Percentiles rank a stretch among this genome's conserved stretches.
Evolutionary conservation across 1,140 invertebrate genomes (phyloP).

Genomic region (Lamellibrachia luymesi): DNA sequence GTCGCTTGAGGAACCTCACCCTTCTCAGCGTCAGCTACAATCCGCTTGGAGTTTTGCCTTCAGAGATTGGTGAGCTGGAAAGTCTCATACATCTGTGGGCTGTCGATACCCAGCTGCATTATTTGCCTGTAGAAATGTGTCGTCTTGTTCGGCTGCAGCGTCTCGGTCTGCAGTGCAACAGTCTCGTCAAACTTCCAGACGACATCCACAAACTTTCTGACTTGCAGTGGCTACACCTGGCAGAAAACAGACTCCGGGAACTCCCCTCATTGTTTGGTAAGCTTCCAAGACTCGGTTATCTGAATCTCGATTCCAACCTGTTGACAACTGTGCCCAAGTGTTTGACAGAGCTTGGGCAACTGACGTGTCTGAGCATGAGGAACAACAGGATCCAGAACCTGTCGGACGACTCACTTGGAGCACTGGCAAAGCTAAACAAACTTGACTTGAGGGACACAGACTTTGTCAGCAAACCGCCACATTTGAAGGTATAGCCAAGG

Average conservation of each 20-base stretch:
- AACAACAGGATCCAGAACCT: conserved; percentile 38
- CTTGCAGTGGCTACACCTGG: conserved; percentile 46
- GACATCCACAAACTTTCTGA: conserved; percentile 37
- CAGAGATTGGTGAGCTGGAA: conserved; percentile 41
- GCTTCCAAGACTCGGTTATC: conserved; percentile 39
- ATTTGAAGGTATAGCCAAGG: conserved; percentile 44
- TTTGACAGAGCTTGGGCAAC: conserved; percentile 34
- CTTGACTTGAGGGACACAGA: conserved; percentile 48
- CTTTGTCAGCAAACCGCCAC: conserved; percentile 37
- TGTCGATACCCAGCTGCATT: conserved; percentile 40
- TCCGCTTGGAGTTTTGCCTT: conserved; percentile 38
- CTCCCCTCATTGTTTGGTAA: conserved; percentile 40
- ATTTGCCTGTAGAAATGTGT: conserved; percentile 44
- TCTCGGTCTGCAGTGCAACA: conserved; percentile 44
- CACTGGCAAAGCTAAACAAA: conserved; percentile 41
- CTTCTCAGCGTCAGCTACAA: conserved; percentile 48
- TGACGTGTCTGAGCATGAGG: conserved; percentile 41
- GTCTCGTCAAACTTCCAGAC: conserved; percentile 36
- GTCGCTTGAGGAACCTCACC: conserved; percentile 39
- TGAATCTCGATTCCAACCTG: conserved; percentile 46
- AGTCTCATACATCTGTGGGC: conserved; percentile 46
- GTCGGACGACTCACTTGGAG: conserved; percentile 43
- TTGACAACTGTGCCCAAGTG: conserved; percentile 42
- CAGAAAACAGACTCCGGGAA: conserved; percentile 43
- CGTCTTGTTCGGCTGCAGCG: conserved; percentile 40